Conservation (phyloP, 1,140 invertebrate genomes). For the Drosophila sp. region DNA sequence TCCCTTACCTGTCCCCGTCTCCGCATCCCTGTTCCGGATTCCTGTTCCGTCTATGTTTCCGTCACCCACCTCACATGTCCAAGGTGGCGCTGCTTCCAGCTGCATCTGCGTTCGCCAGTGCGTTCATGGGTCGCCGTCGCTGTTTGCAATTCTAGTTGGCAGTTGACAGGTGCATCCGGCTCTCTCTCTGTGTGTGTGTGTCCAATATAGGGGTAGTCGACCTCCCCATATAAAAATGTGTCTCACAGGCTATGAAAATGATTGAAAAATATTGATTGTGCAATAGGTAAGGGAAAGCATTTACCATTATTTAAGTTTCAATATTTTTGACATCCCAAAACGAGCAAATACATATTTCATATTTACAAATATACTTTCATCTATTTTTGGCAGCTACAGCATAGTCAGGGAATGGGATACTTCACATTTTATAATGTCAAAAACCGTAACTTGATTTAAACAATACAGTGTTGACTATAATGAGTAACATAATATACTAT, state of each 20-base stretch:
- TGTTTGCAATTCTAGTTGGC: constrained; percentile 46
- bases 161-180: constrained; percentile 49
- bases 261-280: constrained; percentile 71
- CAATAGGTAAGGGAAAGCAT: constrained; percentile 19
- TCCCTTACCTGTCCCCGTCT: background rate
- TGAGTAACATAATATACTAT: too few relatives aligned
- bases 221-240: constrained; percentile 51
- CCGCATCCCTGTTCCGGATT: background rate
- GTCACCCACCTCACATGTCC: constrained; percentile 20
- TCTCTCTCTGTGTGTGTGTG: constrained; percentile 9
- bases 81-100: constrained; percentile 56
- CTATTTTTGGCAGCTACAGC: too few relatives aligned
- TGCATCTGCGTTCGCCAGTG: constrained; percentile 49
- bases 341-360: constrained; percentile 7
- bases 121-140: constrained; percentile 22
- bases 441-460: background rate
- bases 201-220: constrained; percentile 1
- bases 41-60: background rate
- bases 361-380: background rate
- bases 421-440: too few relatives aligned
- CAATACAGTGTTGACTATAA: background rate
- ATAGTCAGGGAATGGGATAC: too few relatives aligned
- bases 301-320: constrained; percentile 25
- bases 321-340: constrained; percentile 27
- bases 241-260: constrained; percentile 55